A percentile compares a stretch with the other conserved stretches of the same genome.
phyloP scores from a whole-genome alignment of 2,888 invertebrate genomes.

The Muscina levida region DNA sequence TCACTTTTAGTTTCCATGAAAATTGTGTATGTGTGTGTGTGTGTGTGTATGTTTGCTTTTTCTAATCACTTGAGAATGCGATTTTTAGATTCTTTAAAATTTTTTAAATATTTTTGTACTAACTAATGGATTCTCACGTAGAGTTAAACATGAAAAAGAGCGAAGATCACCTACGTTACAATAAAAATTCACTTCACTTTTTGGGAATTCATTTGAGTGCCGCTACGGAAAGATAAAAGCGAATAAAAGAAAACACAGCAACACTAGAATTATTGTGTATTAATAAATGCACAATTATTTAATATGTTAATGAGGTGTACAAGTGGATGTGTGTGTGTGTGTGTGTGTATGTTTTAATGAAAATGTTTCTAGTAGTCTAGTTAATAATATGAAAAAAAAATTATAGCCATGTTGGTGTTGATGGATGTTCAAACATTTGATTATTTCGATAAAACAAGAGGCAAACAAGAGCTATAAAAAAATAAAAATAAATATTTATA shows the following conservation, averaged over 20 bases:
- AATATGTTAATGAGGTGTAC: slow-evolving; percentile 18
- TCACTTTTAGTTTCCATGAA: slow-evolving; percentile 42
- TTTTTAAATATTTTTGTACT: slow-evolving; percentile 39
- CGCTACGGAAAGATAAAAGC: too few species aligned
- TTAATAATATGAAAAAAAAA: too few species aligned
- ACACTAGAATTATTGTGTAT: too few species aligned
- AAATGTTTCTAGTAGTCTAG: too few species aligned
- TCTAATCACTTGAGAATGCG: slow-evolving; percentile 2
- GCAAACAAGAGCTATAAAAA: too few species aligned
- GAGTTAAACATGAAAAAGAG: not conserved
- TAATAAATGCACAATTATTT: too few species aligned
- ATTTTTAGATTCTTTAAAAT: slow-evolving; percentile 32
- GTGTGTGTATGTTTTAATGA: not conserved
- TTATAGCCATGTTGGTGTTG: slow-evolving; percentile 3
- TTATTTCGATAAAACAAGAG: not conserved
- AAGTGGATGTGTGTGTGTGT: too few species aligned
- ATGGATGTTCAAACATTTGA: slow-evolving; percentile 12
- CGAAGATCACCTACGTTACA: not conserved
- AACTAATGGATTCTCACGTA: slow-evolving; percentile 27
- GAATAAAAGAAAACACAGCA: too few species aligned
- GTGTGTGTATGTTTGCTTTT: too few species aligned
- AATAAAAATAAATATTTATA: too few species aligned
- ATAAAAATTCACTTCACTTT: slow-evolving; percentile 18
- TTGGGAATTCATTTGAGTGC: not conserved
- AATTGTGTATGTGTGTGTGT: slow-evolving; percentile 33